Evolutionary conservation across 2,113 vertebrate genomes (phyloP).

Genomic region (Lophochroa leadbeateri): DNA sequence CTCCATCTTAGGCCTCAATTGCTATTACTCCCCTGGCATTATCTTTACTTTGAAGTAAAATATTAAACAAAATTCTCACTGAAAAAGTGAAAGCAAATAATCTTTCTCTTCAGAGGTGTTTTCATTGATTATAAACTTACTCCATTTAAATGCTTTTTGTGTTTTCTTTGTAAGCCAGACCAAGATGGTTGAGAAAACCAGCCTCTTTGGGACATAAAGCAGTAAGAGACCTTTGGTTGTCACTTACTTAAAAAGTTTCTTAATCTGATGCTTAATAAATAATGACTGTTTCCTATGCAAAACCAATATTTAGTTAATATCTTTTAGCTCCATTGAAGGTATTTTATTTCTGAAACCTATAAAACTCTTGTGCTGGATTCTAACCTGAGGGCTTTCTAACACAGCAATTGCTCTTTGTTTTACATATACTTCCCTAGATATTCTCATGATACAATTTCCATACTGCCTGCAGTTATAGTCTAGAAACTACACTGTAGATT

Average conservation of each 20-base stretch:
- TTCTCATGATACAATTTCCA: not conserved
- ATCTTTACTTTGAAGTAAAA: not conserved
- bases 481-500: not conserved
- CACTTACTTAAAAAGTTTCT: not conserved
- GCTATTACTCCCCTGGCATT: not conserved
- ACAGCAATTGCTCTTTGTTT: not conserved
- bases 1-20: not conserved
- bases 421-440: not conserved
- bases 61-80: not conserved
- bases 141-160: not conserved
- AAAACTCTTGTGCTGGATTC: not conserved
- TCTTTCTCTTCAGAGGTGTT: not conserved
- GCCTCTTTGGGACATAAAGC: not conserved
- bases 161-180: not conserved
- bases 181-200: not conserved
- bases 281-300: not conserved
- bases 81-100: not conserved
- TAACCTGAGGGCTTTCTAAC: not conserved
- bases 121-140: not conserved
- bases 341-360: not conserved
- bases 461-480: not conserved
- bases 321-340: not conserved
- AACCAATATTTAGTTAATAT: not conserved
- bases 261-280: not conserved
- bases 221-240: not conserved